Evolutionary conservation across 2,888 invertebrate genomes (phyloP).

Genomic region (Scaptomyza cyrtandrae): DNA sequence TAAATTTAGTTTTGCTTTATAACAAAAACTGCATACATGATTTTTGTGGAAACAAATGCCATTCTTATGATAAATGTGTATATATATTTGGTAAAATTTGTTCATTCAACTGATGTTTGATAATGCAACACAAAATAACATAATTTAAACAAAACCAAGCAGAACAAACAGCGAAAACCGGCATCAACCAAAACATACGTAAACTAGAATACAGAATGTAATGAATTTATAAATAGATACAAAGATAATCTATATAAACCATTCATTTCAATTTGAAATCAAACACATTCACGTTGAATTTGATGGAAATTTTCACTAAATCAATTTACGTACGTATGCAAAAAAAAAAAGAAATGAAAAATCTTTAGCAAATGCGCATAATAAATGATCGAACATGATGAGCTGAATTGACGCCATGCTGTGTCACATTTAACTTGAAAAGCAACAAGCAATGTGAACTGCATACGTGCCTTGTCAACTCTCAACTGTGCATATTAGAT

Average conservation of each 20-base stretch:
- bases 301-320: neutral
- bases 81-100: slow-evolving; percentile 3
- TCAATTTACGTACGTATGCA: neutral
- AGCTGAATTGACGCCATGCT: slow-evolving; percentile 29
- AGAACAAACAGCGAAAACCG: slow-evolving; percentile 15
- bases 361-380: slow-evolving; percentile 5
- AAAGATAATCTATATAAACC: neutral
- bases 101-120: slow-evolving; percentile 27
- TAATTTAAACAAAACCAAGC: slow-evolving; percentile 10
- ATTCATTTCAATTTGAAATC: neutral
- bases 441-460: slow-evolving; percentile 13
- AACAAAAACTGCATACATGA: neutral
- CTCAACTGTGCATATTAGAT: slow-evolving; percentile 26
- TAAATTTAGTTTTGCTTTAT: neutral
- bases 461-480: slow-evolving; percentile 18
- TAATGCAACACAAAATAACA: slow-evolving; percentile 30
- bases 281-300: too few species aligned
- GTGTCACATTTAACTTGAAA: slow-evolving; percentile 19
- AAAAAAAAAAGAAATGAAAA: too few species aligned
- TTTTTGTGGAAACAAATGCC: slow-evolving; percentile 12
- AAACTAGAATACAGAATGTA: too few species aligned
- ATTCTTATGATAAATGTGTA: slow-evolving; percentile 3
- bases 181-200: too few species aligned
- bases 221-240: neutral
- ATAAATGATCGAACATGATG: slow-evolving; percentile 12